Base-by-base conservation (phyloP, 2,888 invertebrate genomes). In the Acrobasis suavella region DNA sequence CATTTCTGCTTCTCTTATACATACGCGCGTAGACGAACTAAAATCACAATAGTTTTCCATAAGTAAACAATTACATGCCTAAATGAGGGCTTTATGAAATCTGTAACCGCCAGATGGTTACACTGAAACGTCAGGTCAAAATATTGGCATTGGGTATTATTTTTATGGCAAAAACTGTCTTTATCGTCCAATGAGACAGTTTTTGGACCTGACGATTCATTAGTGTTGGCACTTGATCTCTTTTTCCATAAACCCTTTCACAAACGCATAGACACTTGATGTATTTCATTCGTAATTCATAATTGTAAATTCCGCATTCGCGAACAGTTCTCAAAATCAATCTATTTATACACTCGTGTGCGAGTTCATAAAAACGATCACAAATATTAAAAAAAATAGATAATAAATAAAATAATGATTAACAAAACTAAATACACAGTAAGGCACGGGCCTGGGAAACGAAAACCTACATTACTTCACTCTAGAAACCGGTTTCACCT, bases 1-100 rank as follows among this genome's bases (percentile, higher is more conserved):
- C 90, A 90, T 81, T 79, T 72, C 72, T 69, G 67, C 72, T 68
- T 79, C 80, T 69, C 68, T 74, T 73, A 77, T 64, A 67, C 42
- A 63, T 60, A 62, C 54, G 58, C 63, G 64, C 62, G 62, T 63
- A 59, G 69, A 52, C 67, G 59, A 72, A 76, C 71, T 72, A 70
- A 70, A 70, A 72, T 72, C 63, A 63, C 59, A 62, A 55, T 60
- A 51, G 39, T 58, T 62, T 55, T 54, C 54, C 46, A 38, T 62
- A 62, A 62, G 55, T 55, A 62, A 32, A 32, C 32, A 32, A 51
- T 60, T 51, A 60, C 60, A 60, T 50, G 59, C 59, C 59, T 37
- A 50, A 14, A 15, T 46, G 46, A 32, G 32, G 32, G 32, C 32
- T 32, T 32, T 32, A 32, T 32, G 32, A 7, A 32, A 32, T 32